Conservation (phyloP, 2,888 invertebrate genomes). For the Drosophila nr. medialis region DNA sequence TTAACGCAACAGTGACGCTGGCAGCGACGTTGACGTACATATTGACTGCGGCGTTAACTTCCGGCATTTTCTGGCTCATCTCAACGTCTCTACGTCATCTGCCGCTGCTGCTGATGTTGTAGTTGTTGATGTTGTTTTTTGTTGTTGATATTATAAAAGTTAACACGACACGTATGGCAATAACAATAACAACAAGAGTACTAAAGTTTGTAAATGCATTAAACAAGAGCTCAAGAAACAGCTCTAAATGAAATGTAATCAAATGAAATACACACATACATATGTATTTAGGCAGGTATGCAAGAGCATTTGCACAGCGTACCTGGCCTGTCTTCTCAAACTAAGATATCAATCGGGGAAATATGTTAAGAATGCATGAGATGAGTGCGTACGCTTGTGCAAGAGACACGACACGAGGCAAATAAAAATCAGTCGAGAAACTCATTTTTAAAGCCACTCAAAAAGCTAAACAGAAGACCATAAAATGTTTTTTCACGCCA, state of each 20-base stretch:
- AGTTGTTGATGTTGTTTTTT: conserved; percentile 19
- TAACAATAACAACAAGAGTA: conserved; percentile 40
- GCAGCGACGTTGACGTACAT: conserved; percentile 34
- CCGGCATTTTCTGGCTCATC: conserved; percentile 75
- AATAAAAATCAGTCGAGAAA: conserved; percentile 72
- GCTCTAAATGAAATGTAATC: conserved; percentile 35
- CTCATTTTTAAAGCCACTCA: conserved; percentile 75
- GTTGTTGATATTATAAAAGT: conserved; percentile 36
- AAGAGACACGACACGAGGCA: conserved; percentile 42
- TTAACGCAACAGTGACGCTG: conserved; percentile 33
- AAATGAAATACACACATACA: conserved; percentile 29
- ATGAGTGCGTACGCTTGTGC: conserved; percentile 3
- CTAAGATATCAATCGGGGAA: conserved; percentile 58
- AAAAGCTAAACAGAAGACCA: conserved; percentile 68
- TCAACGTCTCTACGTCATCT: no score
- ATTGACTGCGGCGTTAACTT: conserved; percentile 63
- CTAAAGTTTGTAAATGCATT: conserved; percentile 36
- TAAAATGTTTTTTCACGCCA: conserved; percentile 68
- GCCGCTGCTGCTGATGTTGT: background rate
- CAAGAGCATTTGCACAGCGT: conserved; percentile 11
- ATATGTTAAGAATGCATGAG: conserved; percentile 65
- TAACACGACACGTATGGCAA: conserved; percentile 56
- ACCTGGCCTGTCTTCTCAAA: conserved; percentile 28
- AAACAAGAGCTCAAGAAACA: conserved; percentile 26
- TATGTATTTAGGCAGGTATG: conserved; percentile 2